Percentiles rank a stretch among this genome's conserved stretches.
Conservation (phyloP, 2,113 vertebrate species). For the Datnioides undecimradiatus region DNA sequence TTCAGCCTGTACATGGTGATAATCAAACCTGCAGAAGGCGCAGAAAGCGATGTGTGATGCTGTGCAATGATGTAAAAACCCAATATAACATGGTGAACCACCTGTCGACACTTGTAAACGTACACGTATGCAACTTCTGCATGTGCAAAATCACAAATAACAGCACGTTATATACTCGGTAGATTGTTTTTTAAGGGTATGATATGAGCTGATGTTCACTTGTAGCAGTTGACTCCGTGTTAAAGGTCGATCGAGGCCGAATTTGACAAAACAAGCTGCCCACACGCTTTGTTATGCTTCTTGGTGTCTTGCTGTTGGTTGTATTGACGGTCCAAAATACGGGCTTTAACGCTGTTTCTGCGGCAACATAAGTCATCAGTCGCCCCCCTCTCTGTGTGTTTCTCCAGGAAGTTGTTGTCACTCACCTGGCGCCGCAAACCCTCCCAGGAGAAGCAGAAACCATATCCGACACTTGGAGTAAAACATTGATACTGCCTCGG, state of each 20-base stretch:
- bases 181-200: too few species aligned
- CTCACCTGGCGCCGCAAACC: slow-evolving; percentile 78
- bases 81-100: not conserved
- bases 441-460: slow-evolving; percentile 72
- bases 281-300: not conserved
- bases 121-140: not conserved
- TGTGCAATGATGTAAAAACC: not conserved
- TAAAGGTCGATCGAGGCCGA: not conserved
- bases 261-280: not conserved
- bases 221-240: not conserved
- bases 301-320: fast-evolving
- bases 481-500: slow-evolving; percentile 26
- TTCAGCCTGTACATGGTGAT: not conserved
- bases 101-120: not conserved
- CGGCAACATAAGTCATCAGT: not conserved
- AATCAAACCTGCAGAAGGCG: not conserved
- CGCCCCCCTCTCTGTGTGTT: too few species aligned
- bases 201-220: too few species aligned
- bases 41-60: too few species aligned
- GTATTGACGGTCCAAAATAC: too few species aligned
- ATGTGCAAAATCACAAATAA: too few species aligned
- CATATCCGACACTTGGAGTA: slow-evolving; percentile 67
- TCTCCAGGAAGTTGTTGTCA: slow-evolving; percentile 48
- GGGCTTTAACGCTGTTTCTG: not conserved
- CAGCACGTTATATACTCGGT: too few species aligned